Base-by-base conservation (phyloP, 1,140 invertebrate genomes). In the Hycleus phaleratus region DNA sequence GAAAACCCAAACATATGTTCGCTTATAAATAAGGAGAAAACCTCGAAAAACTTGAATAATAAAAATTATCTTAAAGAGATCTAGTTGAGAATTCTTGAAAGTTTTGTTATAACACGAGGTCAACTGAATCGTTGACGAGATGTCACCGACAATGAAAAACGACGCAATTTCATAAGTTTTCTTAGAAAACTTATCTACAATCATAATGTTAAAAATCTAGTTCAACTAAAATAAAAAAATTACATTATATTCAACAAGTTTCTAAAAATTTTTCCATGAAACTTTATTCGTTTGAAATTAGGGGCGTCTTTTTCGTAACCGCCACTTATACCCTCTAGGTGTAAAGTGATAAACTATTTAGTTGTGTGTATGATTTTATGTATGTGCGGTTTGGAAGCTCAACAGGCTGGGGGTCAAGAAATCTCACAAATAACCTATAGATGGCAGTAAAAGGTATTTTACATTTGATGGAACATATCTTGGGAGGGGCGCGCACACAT, bases 291-390 rank as follows among this genome's bases (percentile, higher is more conserved):
- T 18, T 18, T 18, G 1, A 18, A 18, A 18, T 18, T 18, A 18
- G 26, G 47, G 46, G 18, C 18, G 18, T 18, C 18, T 18, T 18
- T 18, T 32, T 26, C 9, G n/a, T 44, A 9, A 4, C 32, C 56
- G 61, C 61, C 50, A 8, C 38, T 49, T 45, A 60, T 68, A 60
- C 71, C 71, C 63, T 72, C 71, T 73, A 71, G 68, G 61, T 71
- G 65, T 49, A 59, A 68, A 60, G 58, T 57, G 48, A 68, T 72
- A 71, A 73, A 73, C 70, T 71, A 73, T 73, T 64, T 59, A 63
- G 60, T 3, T n/a, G 5, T 32, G 32, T 32, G 7, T 32, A 32
- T 32, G 32, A 32, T 32, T 32, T 5, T 32, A 7, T 32, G 7
- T 32, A 10, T 10, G 10, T 61, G 58, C 56, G 51, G 59, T 49